Conservation (phyloP, 1,140 invertebrate genomes). For the Pseudomyrmex pallidus region DNA sequence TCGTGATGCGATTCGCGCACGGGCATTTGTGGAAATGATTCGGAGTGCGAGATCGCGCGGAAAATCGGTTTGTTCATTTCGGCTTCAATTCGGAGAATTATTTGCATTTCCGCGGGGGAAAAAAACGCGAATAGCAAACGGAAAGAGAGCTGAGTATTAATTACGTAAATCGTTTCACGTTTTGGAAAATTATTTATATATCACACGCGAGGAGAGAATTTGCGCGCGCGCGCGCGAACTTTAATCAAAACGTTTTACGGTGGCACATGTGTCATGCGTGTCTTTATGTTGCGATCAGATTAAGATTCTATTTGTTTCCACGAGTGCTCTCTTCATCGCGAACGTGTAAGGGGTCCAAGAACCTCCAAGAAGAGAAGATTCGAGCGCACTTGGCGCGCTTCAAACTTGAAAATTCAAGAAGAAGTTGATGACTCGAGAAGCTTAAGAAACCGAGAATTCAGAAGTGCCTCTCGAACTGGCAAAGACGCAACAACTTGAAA, state of each 20-base stretch:
- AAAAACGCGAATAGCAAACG: slow-evolving; percentile 3
- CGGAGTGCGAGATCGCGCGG: slow-evolving; percentile 12
- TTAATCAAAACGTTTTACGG: neutral
- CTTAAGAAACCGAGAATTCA: neutral
- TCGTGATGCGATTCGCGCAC: slow-evolving; percentile 23
- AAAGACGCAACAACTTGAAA: neutral
- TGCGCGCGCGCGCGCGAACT: neutral
- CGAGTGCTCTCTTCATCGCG: neutral
- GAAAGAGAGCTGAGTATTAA: neutral
- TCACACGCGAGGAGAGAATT: neutral
- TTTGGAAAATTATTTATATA: neutral
- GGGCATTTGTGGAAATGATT: slow-evolving; percentile 36
- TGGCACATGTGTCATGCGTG: no score
- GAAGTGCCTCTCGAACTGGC: neutral
- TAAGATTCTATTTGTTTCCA: neutral
- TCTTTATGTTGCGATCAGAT: neutral
- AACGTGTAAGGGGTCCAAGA: neutral
- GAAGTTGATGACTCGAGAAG: neutral
- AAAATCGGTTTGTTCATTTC: slow-evolving; percentile 39
- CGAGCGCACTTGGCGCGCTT: neutral
- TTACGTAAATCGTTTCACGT: neutral
- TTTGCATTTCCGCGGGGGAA: neutral
- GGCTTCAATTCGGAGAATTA: slow-evolving; percentile 15
- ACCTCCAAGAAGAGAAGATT: neutral
- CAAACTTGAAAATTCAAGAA: slow-evolving; percentile 13